Evolutionary conservation across 1,140 invertebrate genomes (phyloP).

Genomic region (Neuroterus valhalla): DNA sequence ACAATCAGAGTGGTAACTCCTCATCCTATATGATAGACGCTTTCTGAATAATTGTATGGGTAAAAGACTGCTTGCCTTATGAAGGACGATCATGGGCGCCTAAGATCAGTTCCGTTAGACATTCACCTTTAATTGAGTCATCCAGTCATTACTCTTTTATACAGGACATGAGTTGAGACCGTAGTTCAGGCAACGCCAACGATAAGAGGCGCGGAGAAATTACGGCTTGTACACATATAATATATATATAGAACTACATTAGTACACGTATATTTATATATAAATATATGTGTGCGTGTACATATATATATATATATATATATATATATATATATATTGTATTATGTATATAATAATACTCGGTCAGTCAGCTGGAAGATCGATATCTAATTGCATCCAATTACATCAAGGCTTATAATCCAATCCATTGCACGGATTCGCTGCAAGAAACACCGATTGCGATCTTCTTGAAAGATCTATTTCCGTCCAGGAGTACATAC

Average conservation of each 20-base stretch:
- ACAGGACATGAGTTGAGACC: slow-evolving; percentile 37
- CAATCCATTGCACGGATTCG: no score
- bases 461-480: slow-evolving; percentile 13
- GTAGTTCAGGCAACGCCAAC: slow-evolving; percentile 30
- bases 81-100: no score
- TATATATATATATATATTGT: slow-evolving; percentile 17
- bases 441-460: neutral
- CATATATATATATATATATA: no score
- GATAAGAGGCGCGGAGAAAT: neutral
- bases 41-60: no score
- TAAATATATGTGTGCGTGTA: no score
- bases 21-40: no score
- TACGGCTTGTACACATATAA: neutral
- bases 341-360: neutral
- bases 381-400: slow-evolving; percentile 22
- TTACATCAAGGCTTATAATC: neutral
- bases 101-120: slow-evolving; percentile 25
- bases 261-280: no score
- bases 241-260: no score
- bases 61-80: no score
- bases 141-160: slow-evolving; percentile 55
- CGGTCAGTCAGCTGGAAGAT: slow-evolving; percentile 20
- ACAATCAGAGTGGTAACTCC: no score
- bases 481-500: slow-evolving; percentile 10
- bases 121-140: slow-evolving; percentile 62